A percentile compares a stretch with the other conserved stretches of the same genome.
phyloP scores from a whole-genome alignment of 2,113 vertebrate genomes.

The Atlantisia rogersi region DNA sequence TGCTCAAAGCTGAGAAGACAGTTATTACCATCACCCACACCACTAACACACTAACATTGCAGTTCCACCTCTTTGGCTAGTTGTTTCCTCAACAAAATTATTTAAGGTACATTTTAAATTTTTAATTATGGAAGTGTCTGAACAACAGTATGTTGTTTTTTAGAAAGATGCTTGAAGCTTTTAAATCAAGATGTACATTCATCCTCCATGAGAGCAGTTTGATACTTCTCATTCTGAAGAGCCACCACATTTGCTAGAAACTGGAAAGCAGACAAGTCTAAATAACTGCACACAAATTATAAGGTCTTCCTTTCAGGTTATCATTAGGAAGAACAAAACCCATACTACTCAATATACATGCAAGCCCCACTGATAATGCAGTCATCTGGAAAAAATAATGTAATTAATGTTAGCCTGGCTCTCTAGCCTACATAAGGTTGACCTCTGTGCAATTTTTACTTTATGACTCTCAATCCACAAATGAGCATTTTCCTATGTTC shows the following conservation, averaged over 20 bases:
- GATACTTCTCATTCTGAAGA: background rate
- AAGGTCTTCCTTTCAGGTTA: background rate
- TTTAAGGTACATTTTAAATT: background rate
- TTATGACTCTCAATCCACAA: background rate
- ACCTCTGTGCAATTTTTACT: background rate
- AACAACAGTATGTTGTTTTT: background rate
- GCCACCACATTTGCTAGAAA: background rate
- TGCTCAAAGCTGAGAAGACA: background rate
- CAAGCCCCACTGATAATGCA: background rate
- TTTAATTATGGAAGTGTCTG: background rate
- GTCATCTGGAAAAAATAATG: background rate
- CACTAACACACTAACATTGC: background rate
- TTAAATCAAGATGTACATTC: background rate
- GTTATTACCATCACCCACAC: background rate
- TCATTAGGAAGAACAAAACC: background rate
- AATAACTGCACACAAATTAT: background rate
- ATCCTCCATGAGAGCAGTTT: background rate
- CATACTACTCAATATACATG: background rate
- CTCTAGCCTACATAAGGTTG: background rate
- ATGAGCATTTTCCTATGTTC: slow-evolving; percentile 52
- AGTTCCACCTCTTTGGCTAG: background rate
- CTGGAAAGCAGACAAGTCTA: background rate
- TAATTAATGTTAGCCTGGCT: background rate
- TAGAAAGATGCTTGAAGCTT: background rate
- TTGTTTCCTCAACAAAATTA: background rate